Percentiles rank a stretch among this genome's conserved stretches.
Conservation (phyloP, 2,888 invertebrate genomes). For the Dexiosoma caninum region DNA sequence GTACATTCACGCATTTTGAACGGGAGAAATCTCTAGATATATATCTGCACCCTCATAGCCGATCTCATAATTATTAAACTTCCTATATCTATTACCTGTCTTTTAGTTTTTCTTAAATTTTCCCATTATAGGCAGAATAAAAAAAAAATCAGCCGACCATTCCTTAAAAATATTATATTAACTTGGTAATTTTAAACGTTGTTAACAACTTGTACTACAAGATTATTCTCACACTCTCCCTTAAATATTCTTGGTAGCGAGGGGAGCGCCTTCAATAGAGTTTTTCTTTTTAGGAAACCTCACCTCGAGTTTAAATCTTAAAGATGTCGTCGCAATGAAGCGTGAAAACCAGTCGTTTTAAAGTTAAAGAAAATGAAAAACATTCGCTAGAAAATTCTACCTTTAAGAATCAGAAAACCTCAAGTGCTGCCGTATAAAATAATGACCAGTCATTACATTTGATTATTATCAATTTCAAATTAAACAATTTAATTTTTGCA, state of each 20-base stretch:
- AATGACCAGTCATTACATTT: constrained; percentile 48
- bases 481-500: constrained; percentile 64
- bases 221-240: constrained; percentile 61
- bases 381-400: not conserved
- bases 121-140: too few relatives aligned
- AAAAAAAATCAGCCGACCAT: too few relatives aligned
- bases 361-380: not conserved
- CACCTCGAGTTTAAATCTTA: constrained; percentile 38
- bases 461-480: constrained; percentile 58
- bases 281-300: constrained; percentile 28
- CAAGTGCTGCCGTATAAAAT: constrained; percentile 42
- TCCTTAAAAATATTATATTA: constrained; percentile 24
- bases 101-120: too few relatives aligned
- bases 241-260: not conserved
- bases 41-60: too few relatives aligned
- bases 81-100: too few relatives aligned
- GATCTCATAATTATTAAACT: too few relatives aligned
- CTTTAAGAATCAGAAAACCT: constrained; percentile 27
- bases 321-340: constrained; percentile 22
- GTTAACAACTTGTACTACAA: constrained; percentile 54
- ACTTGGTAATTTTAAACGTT: constrained; percentile 21
- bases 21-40: too few relatives aligned
- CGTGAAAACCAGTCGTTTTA: constrained; percentile 2
- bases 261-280: constrained; percentile 27
- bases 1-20: too few relatives aligned